A percentile compares a stretch with the other conserved stretches of the same genome.
Conservation (phyloP, 2,113 vertebrate genomes). For the Corapipo altera region DNA sequence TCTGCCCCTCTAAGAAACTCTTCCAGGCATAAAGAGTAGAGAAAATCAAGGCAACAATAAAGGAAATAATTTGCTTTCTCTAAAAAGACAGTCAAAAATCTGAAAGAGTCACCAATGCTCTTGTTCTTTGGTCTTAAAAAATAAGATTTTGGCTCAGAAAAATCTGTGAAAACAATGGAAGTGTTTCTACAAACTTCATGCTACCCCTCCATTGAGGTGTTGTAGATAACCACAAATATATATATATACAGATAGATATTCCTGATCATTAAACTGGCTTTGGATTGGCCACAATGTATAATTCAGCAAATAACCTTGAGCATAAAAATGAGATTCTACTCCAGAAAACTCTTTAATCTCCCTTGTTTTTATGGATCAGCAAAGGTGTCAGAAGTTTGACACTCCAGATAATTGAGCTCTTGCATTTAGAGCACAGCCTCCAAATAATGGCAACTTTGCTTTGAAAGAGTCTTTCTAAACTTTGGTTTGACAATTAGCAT, state of each 20-base stretch:
- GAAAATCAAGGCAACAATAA: background rate
- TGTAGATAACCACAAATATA: background rate
- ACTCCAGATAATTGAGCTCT: slow-evolving; percentile 47
- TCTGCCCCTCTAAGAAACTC: background rate
- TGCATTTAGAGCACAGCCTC: slow-evolving; percentile 45
- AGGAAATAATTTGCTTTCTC: background rate
- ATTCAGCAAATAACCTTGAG: slow-evolving; percentile 26
- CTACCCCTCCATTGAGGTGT: fast-evolving
- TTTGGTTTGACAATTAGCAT: slow-evolving; percentile 66
- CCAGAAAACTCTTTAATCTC: slow-evolving; percentile 57
- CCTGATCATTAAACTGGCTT: background rate
- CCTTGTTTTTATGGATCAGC: slow-evolving; percentile 51
- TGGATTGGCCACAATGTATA: background rate
- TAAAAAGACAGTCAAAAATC: background rate
- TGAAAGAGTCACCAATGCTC: background rate
- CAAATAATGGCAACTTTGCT: slow-evolving; percentile 46
- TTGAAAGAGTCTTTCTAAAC: slow-evolving; percentile 59
- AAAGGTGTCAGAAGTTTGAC: slow-evolving; percentile 52
- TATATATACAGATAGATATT: background rate
- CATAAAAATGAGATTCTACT: slow-evolving; percentile 33
- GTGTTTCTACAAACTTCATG: background rate
- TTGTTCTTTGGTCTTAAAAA: background rate
- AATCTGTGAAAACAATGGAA: background rate
- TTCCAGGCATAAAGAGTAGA: background rate
- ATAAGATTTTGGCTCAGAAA: background rate